Base-by-base conservation (phyloP, 2,888 invertebrate genomes). In the Alitta virens region DNA sequence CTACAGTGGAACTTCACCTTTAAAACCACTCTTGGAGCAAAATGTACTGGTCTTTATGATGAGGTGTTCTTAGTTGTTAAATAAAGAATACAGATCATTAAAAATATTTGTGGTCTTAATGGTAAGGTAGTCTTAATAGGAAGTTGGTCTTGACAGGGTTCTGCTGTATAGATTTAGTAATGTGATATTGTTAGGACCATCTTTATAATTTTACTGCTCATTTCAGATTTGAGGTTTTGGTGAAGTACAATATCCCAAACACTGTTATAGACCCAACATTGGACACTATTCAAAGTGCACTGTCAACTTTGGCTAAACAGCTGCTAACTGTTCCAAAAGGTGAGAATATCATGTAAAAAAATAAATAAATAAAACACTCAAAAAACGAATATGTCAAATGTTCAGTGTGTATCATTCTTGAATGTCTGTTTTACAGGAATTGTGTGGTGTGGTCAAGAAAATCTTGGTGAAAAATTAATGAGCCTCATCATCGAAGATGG, bases 221-320 rank as follows among this genome's bases (percentile, higher is more conserved):
- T 42, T 66, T 25, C 62, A 81, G 81, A 65, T 80, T 82, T 74
- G 74, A 78, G 62, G 75, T 81, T 27, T 69, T 72, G 46, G 75
- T 81, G 16, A 76, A 78, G 66, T 82, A 79, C 70, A 75, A 74
- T 55, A 79, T 81, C 33, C 81, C 82, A 9, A 76, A 76, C 62
- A 78, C 80, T 33, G 73, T 74, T 27, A 74, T 81, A 42, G 76
- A 81, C 38, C 82, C 82, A 9, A 70, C 76, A 3, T 65, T 80
- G 61, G 74, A 75, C 55, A 64, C 72, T n/a, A 75, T 79, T 14
- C 79, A 80, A 66, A 73, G 69, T 40, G 74, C 76, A 60, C 69
- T 81, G 21, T 69, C 68, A 43, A 72, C 72, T 53, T 73, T 78
- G 12, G 76, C 78, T 51, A 66, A 69, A 38, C 72, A 72, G 51